phyloP scores from a whole-genome alignment of 2,113 vertebrate species.

The Rynchops niger region DNA sequence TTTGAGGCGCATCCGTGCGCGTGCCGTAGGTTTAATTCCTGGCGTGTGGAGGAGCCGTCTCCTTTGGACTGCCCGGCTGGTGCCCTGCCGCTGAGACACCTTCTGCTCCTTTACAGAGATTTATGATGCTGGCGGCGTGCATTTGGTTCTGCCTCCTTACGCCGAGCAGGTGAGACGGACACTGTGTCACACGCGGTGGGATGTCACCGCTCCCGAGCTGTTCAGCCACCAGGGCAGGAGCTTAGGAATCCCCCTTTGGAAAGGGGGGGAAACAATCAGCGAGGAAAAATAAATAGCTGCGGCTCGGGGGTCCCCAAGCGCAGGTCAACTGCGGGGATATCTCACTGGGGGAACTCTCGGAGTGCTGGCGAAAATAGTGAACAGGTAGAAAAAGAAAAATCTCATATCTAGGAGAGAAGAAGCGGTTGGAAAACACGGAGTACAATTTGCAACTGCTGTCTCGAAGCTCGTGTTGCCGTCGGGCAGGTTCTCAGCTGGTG shows the following conservation, averaged over 20 bases:
- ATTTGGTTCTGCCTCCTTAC: not conserved
- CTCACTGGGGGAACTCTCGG: rapidly evolving
- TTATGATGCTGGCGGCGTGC: rapidly evolving
- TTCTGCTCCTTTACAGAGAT: not conserved
- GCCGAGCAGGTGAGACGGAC: rapidly evolving
- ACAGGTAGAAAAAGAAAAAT: not conserved
- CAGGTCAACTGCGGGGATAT: rapidly evolving
- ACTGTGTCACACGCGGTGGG: rapidly evolving
- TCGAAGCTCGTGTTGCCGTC: rapidly evolving
- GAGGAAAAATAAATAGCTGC: not conserved
- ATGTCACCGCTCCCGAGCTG: not conserved
- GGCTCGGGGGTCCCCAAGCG: rapidly evolving
- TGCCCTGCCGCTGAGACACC: not conserved
- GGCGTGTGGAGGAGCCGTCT: not conserved
- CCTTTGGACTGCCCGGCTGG: not conserved
- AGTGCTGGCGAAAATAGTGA: not conserved
- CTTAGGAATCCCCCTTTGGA: not conserved
- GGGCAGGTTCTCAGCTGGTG: rapidly evolving
- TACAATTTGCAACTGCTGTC: not conserved
- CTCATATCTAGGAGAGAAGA: not conserved
- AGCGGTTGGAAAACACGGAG: not conserved
- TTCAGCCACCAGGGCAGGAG: not conserved
- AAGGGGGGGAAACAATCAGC: not conserved
- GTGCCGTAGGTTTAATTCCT: not conserved
- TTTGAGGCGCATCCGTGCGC: not conserved